phyloP scores from a whole-genome alignment of 2,888 invertebrate genomes.

The Creontiades dilutus region DNA sequence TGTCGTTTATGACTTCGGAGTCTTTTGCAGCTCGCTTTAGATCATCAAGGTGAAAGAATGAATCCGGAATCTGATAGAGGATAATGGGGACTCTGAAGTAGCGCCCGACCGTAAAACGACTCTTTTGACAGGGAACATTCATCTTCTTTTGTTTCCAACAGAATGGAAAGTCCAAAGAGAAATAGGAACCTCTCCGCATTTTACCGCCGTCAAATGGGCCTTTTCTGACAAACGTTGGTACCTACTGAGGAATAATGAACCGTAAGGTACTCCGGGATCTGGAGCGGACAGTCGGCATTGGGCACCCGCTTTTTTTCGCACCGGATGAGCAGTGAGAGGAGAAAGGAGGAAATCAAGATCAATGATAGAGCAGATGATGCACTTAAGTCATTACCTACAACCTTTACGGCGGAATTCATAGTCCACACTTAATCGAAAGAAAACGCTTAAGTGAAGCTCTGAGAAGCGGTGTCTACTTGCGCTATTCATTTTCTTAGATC shows the following conservation, averaged over 20 bases:
- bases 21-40: neutral
- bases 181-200: neutral
- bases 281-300: neutral
- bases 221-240: neutral
- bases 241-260: neutral
- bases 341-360: constrained; percentile 17
- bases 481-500: too few species aligned
- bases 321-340: constrained; percentile 10
- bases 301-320: neutral
- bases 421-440: too few species aligned
- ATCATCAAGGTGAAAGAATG: neutral
- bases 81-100: neutral
- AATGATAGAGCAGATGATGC: neutral
- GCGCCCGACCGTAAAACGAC: neutral
- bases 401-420: too few species aligned
- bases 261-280: neutral
- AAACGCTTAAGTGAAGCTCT: too few species aligned
- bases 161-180: neutral
- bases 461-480: too few species aligned
- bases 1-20: too few species aligned
- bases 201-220: neutral
- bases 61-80: neutral
- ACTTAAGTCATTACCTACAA: too few species aligned
- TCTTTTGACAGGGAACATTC: neutral
- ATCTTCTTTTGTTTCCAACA: neutral